Base-by-base conservation (phyloP, 2,113 vertebrate species). In the Merops nubicus region DNA sequence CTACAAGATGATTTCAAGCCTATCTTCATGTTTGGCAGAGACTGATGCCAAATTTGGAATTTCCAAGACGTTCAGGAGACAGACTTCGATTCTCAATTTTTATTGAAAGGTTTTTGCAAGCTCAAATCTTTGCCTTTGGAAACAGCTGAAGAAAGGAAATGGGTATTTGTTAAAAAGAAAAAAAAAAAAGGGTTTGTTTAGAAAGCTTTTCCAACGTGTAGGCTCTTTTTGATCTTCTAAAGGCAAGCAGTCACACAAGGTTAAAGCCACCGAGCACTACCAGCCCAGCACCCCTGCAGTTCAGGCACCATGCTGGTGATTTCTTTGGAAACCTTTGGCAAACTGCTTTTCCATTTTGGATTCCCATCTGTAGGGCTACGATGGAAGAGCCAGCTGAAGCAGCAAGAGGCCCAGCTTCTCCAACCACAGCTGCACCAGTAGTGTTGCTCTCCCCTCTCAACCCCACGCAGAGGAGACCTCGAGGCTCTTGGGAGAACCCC, bases 251-350 rank as follows among this genome's bases (percentile, higher is more conserved):
- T 45, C 38, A 15, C 5, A 45, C 20, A 51, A 93, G 72, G 75
- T 91, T 88, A 92, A 94, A 83, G 81, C 38, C 76, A 77, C 75
- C 72, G 74, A 70, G 70, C 33, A 2, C 51, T 82, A 85, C 79
- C 85, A 91, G 81, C 42, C 60, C 51, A 12, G 64, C n/a, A 59
- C 64, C 60, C 19, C 54, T 0, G 0, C 17, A 8, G 3, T 53
- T 42, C 73, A 77, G 63, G 64, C 59, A 59, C 75, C 50, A 50
- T 1, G 0, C n/a, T 19, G 72, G 74, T 47, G 63, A 81, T 29
- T 86, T 74, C 83, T 70, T 72, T 21, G 29, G 79, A 73, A 80
- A 63, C 17, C 67, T 83, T 15, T 62, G 64, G 64, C 59, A 84
- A 95, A 84, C 47, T 67, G 18, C 26, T 69, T 74, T 74, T 60